Percentiles rank a stretch among this genome's conserved stretches.
phyloP scores from a whole-genome alignment of 2,113 vertebrate genomes.

The Syngnathoides biaculeatus region DNA sequence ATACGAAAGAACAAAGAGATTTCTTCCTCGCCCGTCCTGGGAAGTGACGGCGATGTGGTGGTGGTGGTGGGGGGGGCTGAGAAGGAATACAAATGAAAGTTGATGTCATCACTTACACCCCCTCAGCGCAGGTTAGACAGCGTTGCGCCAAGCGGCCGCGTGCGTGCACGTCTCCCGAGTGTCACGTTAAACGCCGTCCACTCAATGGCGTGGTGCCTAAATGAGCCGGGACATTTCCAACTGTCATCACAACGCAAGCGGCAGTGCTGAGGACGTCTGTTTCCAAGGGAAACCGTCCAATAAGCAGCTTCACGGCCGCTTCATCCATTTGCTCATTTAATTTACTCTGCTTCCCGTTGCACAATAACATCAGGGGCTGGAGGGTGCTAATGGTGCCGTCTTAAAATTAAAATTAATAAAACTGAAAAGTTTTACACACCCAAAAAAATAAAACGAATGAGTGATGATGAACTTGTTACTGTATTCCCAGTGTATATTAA shows the following conservation, averaged over 20 bases:
- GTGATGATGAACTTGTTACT: too few relatives aligned
- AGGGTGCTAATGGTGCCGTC: not conserved
- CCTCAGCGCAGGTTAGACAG: constrained; percentile 33
- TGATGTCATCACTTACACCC: constrained; percentile 61
- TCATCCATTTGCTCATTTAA: constrained; percentile 42
- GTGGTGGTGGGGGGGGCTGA: too few relatives aligned
- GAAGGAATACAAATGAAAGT: constrained; percentile 58
- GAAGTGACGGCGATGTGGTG: constrained; percentile 22
- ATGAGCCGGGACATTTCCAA: constrained; percentile 43
- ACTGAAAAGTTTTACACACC: not conserved
- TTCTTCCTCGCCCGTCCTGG: constrained; percentile 2
- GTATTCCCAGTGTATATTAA: too few relatives aligned
- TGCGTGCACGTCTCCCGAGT: constrained; percentile 14
- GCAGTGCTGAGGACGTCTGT: constrained; percentile 55
- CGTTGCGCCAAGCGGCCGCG: constrained; percentile 17
- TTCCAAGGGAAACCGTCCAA: constrained; percentile 49
- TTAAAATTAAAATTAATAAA: not conserved
- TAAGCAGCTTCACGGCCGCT: constrained; percentile 49
- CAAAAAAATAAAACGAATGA: too few relatives aligned
- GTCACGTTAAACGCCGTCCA: constrained; percentile 48
- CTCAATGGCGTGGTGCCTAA: constrained; percentile 26
- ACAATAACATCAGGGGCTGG: not conserved
- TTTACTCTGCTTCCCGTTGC: constrained; percentile 15
- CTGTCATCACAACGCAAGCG: constrained; percentile 50
- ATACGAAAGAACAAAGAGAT: not conserved